Percentiles rank a stretch among this genome's conserved stretches.
These are phyloP conservation scores for Mionectes olivaceus DNA, from an alignment of 2,797 vertebrate genomes.

Conservation along the genomic window DNA sequence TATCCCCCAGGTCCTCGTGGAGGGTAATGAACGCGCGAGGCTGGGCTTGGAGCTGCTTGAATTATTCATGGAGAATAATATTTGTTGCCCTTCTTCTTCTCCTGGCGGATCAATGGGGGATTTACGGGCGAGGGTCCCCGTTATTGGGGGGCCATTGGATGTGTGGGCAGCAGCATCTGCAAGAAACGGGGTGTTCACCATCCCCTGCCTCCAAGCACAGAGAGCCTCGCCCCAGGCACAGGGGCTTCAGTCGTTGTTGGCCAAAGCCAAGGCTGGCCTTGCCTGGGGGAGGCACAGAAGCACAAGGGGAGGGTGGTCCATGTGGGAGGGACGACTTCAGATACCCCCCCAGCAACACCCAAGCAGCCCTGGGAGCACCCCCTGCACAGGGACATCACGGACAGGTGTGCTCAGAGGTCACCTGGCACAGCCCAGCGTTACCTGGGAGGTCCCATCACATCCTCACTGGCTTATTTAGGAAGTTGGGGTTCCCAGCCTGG, in stretches of 20 bases:
- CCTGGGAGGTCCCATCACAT: neutral
- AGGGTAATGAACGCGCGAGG: constrained; percentile 46
- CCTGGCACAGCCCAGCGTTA: accelerated
- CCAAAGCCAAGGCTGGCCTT: neutral
- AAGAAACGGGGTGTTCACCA: neutral
- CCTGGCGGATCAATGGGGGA: constrained; percentile 40
- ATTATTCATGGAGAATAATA: constrained; percentile 69
- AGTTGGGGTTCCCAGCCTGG: neutral
- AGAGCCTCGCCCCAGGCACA: neutral
- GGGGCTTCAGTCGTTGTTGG: accelerated
- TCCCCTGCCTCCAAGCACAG: neutral
- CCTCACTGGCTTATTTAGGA: accelerated
- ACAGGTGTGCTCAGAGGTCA: accelerated
- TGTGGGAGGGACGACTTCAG: neutral
- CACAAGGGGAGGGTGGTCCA: neutral
- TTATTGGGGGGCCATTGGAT: neutral
- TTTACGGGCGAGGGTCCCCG: neutral
- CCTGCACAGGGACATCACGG: accelerated
- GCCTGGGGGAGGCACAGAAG: neutral
- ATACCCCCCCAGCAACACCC: too few relatives aligned
- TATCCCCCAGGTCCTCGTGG: constrained; percentile 63
- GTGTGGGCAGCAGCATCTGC: neutral
- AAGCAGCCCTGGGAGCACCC: accelerated
- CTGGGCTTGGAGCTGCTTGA: constrained; percentile 42
- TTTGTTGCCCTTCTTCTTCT: constrained; percentile 60